Conservation (phyloP, 2,888 invertebrate genomes). For the Zygaena filipendulae region DNA sequence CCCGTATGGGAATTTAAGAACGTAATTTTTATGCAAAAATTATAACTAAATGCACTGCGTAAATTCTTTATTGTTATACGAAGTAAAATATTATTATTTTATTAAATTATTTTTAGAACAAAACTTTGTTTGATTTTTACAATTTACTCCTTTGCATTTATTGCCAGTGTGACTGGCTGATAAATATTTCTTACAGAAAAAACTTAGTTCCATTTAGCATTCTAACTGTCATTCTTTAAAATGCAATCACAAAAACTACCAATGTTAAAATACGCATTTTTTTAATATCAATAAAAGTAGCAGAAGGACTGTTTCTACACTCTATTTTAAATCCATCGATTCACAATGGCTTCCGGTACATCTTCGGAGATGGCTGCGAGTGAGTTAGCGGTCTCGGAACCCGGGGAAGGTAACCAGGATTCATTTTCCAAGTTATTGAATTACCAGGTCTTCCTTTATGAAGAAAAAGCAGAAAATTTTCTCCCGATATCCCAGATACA, state of each 20-base stretch:
- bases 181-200: no score
- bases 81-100: conserved; percentile 21
- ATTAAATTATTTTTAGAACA: conserved; percentile 25
- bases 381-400: conserved; percentile 23
- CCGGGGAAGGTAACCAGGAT: conserved; percentile 27
- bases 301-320: conserved; percentile 37
- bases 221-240: conserved; percentile 31
- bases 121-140: no score
- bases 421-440: no score
- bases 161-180: conserved; percentile 13
- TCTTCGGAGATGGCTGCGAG: conserved; percentile 23
- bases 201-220: no score
- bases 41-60: conserved; percentile 24
- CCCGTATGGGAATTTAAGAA: no score
- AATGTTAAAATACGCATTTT: conserved; percentile 2
- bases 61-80: conserved; percentile 7
- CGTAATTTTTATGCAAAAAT: no score
- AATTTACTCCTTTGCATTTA: no score
- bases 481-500: no score
- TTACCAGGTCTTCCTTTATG: no score
- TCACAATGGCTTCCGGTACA: conserved; percentile 27
- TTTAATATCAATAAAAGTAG: conserved; percentile 11
- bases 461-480: no score
- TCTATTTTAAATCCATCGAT: conserved; percentile 6
- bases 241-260: conserved; percentile 25